Evolutionary conservation across 2,797 vertebrate species (phyloP), one percentile per base, ranked within the genome.

Genomic region (Poeciliopsis gracilis): DNA sequence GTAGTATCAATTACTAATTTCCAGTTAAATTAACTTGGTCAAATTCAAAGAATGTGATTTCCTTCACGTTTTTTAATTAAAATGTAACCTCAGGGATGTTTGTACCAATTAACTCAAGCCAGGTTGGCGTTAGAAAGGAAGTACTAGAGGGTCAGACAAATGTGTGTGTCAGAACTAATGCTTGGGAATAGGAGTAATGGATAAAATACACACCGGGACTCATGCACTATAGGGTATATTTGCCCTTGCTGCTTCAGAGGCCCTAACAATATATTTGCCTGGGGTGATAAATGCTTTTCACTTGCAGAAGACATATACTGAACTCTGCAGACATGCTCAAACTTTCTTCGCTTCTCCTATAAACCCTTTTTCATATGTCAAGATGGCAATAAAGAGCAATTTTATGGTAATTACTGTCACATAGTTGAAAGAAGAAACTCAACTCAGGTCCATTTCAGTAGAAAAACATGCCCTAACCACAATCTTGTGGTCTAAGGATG

Each of bases 61-160:
- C 15, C 78, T 80, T 59, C 75, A 71, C 46, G 72, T 86, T 78
- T 87, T 77, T 74, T 80, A 85, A 89, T 87, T 88, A 85, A 89
- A 88, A 80, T 59, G 30, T 79, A 71, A 83, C 86, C 82, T 78
- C 12, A 0, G 83, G 87, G 75, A 53, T 82, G 77, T 89, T 88
- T 85, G 63, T 80, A 81, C 76, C 80, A 83, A 86, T 90, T 76
- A 85, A 78, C 45, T 78, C 57, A 59, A 61, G 79, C 55, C 74
- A 75, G 45, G n/a, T 76, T 80, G 61, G 74, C 55, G 80, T 84
- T 51, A 78, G 61, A 73, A 63, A 66, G 18, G 75, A 79, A 69
- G 59, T 63, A 79, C 72, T 70, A 41, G 49, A 80, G 61, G 73
- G 77, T 85, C 73, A 75, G 53, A 82, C 49, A 77, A 80, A 85